Evolutionary conservation across 2,113 vertebrate species (phyloP).

Genomic region (Cebus imitator): DNA sequence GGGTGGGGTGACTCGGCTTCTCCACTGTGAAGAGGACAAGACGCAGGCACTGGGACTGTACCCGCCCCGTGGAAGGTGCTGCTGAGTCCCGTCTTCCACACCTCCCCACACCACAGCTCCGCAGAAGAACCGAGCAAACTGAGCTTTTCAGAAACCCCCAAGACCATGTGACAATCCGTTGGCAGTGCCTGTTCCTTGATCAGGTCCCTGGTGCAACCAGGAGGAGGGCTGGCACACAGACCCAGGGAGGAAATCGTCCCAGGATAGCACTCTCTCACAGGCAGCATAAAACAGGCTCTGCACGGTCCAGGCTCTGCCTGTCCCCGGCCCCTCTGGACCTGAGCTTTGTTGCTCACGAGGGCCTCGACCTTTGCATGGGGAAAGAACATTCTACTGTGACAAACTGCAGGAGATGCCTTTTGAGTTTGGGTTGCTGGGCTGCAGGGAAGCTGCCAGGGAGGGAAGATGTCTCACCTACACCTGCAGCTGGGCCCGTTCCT

Average conservation of each 20-base stretch:
- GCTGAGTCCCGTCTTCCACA: fast-evolving
- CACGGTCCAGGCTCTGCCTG: fast-evolving
- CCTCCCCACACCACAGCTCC: fast-evolving
- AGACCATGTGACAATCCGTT: neutral
- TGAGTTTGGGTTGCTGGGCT: fast-evolving
- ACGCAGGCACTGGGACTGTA: fast-evolving
- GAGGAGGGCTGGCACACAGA: neutral
- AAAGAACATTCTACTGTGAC: neutral
- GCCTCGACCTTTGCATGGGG: neutral
- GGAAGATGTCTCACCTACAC: fast-evolving
- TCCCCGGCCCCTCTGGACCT: neutral
- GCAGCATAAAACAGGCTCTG: neutral
- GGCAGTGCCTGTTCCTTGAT: too few species aligned
- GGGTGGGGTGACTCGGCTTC: fast-evolving
- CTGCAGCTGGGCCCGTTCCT: fast-evolving
- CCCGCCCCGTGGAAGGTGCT: fast-evolving
- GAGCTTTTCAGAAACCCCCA: neutral
- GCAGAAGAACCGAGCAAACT: neutral
- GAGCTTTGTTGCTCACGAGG: neutral
- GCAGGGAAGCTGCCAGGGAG: neutral
- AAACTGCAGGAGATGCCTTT: neutral
- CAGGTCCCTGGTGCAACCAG: neutral
- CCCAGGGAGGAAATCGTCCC: neutral
- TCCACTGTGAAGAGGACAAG: neutral
- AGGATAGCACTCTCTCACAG: neutral